Evolutionary conservation across 2,797 vertebrate species (phyloP).

Genomic region (Epinephelus awoara): DNA sequence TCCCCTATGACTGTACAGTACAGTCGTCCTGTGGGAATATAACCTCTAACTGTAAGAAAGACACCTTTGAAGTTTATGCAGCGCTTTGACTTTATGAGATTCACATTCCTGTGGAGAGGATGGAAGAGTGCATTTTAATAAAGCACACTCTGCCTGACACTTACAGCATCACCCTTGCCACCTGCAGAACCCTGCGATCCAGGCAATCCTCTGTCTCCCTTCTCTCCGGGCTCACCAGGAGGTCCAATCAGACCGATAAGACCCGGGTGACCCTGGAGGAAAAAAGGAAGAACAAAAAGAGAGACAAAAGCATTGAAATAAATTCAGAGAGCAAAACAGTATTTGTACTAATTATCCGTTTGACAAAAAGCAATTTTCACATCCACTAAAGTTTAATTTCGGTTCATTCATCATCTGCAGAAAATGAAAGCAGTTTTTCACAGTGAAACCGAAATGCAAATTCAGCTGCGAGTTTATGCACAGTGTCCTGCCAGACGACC

Average conservation of each 20-base stretch:
- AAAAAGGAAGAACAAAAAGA: not conserved
- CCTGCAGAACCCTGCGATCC: constrained; percentile 92
- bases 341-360: constrained; percentile 33
- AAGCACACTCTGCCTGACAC: constrained; percentile 50
- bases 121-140: constrained; percentile 1
- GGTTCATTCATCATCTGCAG: constrained; percentile 14
- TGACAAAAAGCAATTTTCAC: constrained; percentile 15
- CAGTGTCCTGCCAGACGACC: constrained; percentile 3
- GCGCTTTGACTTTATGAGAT: constrained; percentile 7
- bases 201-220: constrained; percentile 95
- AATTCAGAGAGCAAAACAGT: constrained; percentile 3
- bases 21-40: not conserved
- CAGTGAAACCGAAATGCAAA: constrained; percentile 51
- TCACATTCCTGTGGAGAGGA: constrained; percentile 5
- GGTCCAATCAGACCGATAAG: constrained; percentile 89
- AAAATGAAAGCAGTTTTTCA: constrained; percentile 20
- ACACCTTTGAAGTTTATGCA: constrained; percentile 13
- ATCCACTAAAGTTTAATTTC: constrained; percentile 22
- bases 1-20: not conserved
- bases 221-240: constrained; percentile 88
- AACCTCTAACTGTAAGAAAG: not conserved
- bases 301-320: not conserved
- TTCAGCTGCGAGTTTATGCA: constrained; percentile 36
- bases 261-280: constrained; percentile 87
- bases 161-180: constrained; percentile 94